Evolutionary conservation across 2,113 vertebrate genomes (phyloP).

Genomic region (Prolemur simus): DNA sequence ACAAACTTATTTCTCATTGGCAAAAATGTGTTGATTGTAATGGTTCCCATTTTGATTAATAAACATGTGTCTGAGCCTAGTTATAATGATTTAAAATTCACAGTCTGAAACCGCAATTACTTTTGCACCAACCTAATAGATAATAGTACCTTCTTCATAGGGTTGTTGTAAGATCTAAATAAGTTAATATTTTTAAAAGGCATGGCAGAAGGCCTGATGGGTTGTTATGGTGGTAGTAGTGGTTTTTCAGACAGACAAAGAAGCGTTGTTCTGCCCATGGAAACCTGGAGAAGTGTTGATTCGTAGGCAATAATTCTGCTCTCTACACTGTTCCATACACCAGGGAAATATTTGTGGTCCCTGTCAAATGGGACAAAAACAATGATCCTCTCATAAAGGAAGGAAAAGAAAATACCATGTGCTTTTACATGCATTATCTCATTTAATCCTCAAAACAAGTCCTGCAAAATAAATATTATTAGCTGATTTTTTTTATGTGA

Average conservation of each 20-base stretch:
- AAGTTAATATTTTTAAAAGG: background rate
- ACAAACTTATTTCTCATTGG: too few relatives aligned
- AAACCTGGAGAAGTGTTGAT: background rate
- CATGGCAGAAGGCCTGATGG: background rate
- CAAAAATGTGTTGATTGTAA: too few relatives aligned
- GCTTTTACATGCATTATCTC: background rate
- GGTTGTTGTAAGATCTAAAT: background rate
- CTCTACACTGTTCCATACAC: background rate
- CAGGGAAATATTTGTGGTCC: background rate
- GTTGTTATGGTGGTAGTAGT: background rate
- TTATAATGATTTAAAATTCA: too few relatives aligned
- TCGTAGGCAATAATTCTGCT: background rate
- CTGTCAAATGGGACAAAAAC: background rate
- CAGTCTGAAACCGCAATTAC: too few relatives aligned
- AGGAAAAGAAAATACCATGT: background rate
- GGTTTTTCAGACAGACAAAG: background rate
- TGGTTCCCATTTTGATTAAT: too few relatives aligned
- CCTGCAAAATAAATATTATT: background rate
- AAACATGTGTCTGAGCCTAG: too few relatives aligned
- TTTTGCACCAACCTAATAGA: too few relatives aligned
- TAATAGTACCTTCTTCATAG: background rate
- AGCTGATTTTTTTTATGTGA: background rate
- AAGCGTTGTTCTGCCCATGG: background rate
- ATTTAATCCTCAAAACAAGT: background rate
- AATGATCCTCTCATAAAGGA: background rate